Evolutionary conservation across 1,140 invertebrate genomes (phyloP), one percentile per base, ranked within the genome.

Genomic region (Pseudomyrmex sp.): DNA sequence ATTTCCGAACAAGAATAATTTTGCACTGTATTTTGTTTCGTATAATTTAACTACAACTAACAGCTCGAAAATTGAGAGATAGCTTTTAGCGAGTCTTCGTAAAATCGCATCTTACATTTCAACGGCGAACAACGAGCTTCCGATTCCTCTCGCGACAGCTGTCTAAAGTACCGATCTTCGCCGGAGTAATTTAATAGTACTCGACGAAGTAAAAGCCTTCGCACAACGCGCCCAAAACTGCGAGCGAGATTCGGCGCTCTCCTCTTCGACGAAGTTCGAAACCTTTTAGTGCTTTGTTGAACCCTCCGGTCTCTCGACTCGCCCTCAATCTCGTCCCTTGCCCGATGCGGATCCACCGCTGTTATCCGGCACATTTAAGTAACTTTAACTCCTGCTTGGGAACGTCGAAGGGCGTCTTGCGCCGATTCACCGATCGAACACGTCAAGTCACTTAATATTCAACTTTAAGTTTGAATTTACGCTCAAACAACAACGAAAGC

Each of bases 361-460:
- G 84, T 90, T 89, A 85, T 86, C 84, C 80, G 83, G 65, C 87
- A 85, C 88, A 88, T 88, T 91, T 90, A 89, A 91, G 91, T 91
- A 91, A 91, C 89, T 91, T 89, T 90, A 91, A 90, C 82, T 88
- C 89, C 74, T 79, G 83, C 84, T 87, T 83, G 23, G 54, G 23
- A 46, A 77, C 54, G 48, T 86, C 50, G n/a, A 69, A 73, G 48
- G 70, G 72, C 62, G 62, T 65, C 85, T 83, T 70, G 68, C 23
- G 59, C 82, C 46, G 54, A 15, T 13, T 68, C 86, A 26, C 23
- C 69, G 50, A 79, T 83, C 73, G 52, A 72, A 83, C 26, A 56
- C 56, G 68, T 59, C 79, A 59, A 59, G 23, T 59, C 62, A 48
- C 56, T 72, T 83, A 87, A 76, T 72, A 87, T 83, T 87, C 70